A percentile compares a stretch with the other conserved stretches of the same genome.
These are phyloP conservation scores for Leguminivora glycinivorella DNA, from an alignment of 1,140 invertebrate species.

Conservation along the genomic window DNA sequence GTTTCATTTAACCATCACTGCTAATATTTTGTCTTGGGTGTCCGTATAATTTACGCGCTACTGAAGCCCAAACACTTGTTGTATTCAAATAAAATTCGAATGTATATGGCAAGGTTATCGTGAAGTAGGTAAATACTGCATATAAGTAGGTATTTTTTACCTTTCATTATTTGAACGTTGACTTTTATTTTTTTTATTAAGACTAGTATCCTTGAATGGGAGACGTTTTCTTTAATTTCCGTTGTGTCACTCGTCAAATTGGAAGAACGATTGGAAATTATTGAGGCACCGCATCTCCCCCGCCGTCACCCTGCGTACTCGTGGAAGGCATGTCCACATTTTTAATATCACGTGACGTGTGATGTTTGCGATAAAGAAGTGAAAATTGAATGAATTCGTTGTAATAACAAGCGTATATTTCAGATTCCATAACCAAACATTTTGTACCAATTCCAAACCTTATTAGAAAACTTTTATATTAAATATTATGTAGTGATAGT, in stretches of 20 bases:
- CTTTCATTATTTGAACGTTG: neutral
- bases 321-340: slow-evolving; percentile 30
- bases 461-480: too few species aligned
- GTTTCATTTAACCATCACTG: slow-evolving; percentile 25
- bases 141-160: neutral
- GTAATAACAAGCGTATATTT: neutral
- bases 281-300: slow-evolving; percentile 49
- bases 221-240: slow-evolving; percentile 73
- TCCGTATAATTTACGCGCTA: slow-evolving; percentile 2
- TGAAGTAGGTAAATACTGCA: too few species aligned
- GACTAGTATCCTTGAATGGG: slow-evolving; percentile 44
- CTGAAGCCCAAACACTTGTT: neutral
- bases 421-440: neutral
- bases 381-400: neutral
- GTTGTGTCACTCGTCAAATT: slow-evolving; percentile 74
- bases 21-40: slow-evolving; percentile 1
- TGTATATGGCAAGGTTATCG: neutral
- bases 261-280: slow-evolving; percentile 69
- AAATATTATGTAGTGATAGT: too few species aligned
- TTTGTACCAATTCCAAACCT: too few species aligned
- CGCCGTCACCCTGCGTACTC: slow-evolving; percentile 34
- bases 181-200: slow-evolving; percentile 36
- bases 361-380: slow-evolving; percentile 6
- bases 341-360: slow-evolving; percentile 25
- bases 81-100: neutral